phyloP scores from a whole-genome alignment of 2,797 vertebrate species.

The Notoglanidium macrostoma region DNA sequence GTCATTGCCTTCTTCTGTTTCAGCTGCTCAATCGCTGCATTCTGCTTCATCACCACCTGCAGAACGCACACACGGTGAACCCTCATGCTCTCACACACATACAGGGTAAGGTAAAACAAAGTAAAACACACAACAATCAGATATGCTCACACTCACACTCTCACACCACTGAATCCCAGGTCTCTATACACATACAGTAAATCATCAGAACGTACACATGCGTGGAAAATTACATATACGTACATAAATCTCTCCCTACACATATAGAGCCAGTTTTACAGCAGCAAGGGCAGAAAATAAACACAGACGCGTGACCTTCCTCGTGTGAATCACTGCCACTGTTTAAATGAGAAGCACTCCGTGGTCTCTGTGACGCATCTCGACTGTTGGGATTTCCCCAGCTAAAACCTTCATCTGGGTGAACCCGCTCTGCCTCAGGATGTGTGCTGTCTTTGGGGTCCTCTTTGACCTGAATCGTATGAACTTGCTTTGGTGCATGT shows the following conservation, averaged over 20 bases:
- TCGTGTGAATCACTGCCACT: conserved; percentile 23
- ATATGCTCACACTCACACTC: not conserved
- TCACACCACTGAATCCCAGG: not conserved
- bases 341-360: conserved; percentile 24
- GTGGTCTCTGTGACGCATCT: conserved; percentile 28
- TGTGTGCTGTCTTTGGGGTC: not conserved
- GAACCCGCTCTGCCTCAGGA: conserved; percentile 9
- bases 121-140: not conserved
- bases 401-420: conserved; percentile 7
- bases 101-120: not conserved
- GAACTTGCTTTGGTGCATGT: conserved; percentile 16
- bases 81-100: not conserved
- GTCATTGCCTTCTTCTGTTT: conserved; percentile 97
- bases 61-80: conserved; percentile 17
- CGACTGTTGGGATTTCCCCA: conserved; percentile 25
- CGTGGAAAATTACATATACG: not conserved
- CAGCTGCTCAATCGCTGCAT: conserved; percentile 93
- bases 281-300: conserved; percentile 2
- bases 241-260: not conserved
- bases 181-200: not conserved
- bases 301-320: conserved; percentile 20
- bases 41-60: conserved; percentile 98
- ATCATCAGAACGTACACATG: not conserved
- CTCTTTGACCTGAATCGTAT: conserved; percentile 1
- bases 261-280: conserved; percentile 7